Evolutionary conservation across 1,140 invertebrate genomes (phyloP), one percentile per base, ranked within the genome.

Genomic region (Eriosoma lanigerum): DNA sequence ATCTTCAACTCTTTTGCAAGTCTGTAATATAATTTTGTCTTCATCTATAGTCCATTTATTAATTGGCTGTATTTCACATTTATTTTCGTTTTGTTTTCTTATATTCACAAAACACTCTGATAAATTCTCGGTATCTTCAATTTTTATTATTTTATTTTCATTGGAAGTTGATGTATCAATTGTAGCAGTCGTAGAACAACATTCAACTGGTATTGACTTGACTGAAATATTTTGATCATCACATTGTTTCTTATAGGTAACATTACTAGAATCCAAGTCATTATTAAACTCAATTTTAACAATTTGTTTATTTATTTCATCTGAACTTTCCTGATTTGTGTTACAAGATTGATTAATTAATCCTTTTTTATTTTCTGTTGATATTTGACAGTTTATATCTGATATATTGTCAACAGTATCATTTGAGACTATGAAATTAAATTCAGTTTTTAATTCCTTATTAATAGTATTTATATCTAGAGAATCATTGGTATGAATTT

Each of bases 11-110:
- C 75, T 52, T 29, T 78, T 78, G 46, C 75, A 78, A 60, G 75
- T 78, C 19, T 78, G 75, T 62, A 78, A 29, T n/a, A 78, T 78
- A 26, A 78, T 78, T 78, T 78, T 78, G 26, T 78, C 75, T 78
- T 78, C 75, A 29, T 78, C 75, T 44, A 78, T 78, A 6, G 75
- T 78, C 75, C 75, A 78, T 60, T 78, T 78, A 3, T 60, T 78
- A 48, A 46, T 78, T 21, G 17, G 1, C 3, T 62, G 75, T 46
- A 62, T 60, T 78, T 78, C 75, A 24, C 21, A 26, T 48, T 60
- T 29, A 62, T 78, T 44, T 24, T 76, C 44, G 0, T 76, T 32
- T 46, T 15, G 73, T 60, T 70, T 70, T 4, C 1, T 10, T 24
- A 48, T 4, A 46, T 70, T 46, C 26, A n/a, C 9, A 24, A 26